These are phyloP conservation scores for Agrochola litura DNA, from an alignment of 2,888 invertebrate species.

Conservation along the genomic window DNA sequence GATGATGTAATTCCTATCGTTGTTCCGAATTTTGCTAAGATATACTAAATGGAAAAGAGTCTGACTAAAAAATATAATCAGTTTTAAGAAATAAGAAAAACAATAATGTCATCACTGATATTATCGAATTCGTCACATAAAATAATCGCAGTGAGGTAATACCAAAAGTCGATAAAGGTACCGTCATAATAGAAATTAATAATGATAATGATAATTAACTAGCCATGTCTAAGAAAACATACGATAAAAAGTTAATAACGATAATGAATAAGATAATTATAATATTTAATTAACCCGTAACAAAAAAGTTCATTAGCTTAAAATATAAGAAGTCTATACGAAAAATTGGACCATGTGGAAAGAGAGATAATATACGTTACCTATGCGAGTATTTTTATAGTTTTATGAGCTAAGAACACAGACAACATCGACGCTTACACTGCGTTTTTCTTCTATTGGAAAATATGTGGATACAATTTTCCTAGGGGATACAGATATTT, in stretches of 20 bases:
- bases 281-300: background rate
- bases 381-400: background rate
- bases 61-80: constrained; percentile 44
- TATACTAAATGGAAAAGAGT: constrained; percentile 38
- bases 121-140: constrained; percentile 34
- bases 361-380: background rate
- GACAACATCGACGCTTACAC: background rate
- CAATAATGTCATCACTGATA: constrained; percentile 41
- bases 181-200: constrained; percentile 20
- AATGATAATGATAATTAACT: constrained; percentile 14
- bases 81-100: constrained; percentile 34
- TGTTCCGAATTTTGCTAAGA: constrained; percentile 30
- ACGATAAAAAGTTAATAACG: background rate
- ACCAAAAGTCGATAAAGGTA: constrained; percentile 14
- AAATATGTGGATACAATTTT: background rate
- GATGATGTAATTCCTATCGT: constrained; percentile 30
- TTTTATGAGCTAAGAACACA: no score
- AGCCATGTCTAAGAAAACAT: constrained; percentile 6
- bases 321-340: background rate
- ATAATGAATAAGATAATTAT: background rate
- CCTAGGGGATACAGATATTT: background rate
- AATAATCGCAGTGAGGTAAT: constrained; percentile 41
- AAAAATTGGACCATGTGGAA: background rate
- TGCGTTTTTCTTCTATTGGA: background rate
- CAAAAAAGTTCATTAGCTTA: background rate